phyloP scores from a whole-genome alignment of 2,888 invertebrate species.

The Nomada flava region DNA sequence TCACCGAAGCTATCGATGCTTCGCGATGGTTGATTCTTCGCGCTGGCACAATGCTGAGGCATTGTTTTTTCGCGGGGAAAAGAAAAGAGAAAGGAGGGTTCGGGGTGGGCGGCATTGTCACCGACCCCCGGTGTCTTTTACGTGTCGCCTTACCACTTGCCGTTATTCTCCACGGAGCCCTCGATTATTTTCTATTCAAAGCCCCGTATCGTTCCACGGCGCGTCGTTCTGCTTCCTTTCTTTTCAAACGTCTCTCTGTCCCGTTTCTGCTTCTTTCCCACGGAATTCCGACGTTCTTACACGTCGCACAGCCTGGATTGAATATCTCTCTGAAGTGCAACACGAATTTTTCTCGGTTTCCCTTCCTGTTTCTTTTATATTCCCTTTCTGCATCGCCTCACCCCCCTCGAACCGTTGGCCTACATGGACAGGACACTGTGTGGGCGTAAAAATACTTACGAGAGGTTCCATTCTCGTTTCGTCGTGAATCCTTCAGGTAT shows the following conservation, averaged over 20 bases:
- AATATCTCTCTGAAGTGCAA: constrained; percentile 25
- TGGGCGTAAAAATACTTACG: neutral
- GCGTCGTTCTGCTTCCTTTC: constrained; percentile 8
- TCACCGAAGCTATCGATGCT: constrained; percentile 42
- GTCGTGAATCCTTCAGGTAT: neutral
- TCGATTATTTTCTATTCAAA: constrained; percentile 66
- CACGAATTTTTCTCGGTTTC: constrained; percentile 11
- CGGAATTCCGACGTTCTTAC: constrained; percentile 15
- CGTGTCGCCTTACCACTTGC: constrained; percentile 52
- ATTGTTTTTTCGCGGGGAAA: constrained; percentile 19
- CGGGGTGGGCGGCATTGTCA: neutral
- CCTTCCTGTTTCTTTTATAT: neutral
- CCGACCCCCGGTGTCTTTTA: constrained; percentile 24
- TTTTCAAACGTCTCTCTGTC: constrained; percentile 25
- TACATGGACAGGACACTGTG: constrained; percentile 24
- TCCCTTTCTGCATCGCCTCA: neutral
- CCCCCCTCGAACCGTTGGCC: constrained; percentile 9
- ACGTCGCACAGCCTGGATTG: constrained; percentile 2
- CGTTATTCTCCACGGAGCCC: constrained; percentile 55
- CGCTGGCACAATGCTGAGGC: neutral
- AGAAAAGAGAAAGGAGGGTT: constrained; percentile 1
- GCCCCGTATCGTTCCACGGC: constrained; percentile 38
- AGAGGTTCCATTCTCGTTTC: neutral
- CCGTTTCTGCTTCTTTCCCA: neutral
- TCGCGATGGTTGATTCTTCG: constrained; percentile 13